phyloP scores from a whole-genome alignment of 1,140 invertebrate species.

The Sitophilus oryzae region DNA sequence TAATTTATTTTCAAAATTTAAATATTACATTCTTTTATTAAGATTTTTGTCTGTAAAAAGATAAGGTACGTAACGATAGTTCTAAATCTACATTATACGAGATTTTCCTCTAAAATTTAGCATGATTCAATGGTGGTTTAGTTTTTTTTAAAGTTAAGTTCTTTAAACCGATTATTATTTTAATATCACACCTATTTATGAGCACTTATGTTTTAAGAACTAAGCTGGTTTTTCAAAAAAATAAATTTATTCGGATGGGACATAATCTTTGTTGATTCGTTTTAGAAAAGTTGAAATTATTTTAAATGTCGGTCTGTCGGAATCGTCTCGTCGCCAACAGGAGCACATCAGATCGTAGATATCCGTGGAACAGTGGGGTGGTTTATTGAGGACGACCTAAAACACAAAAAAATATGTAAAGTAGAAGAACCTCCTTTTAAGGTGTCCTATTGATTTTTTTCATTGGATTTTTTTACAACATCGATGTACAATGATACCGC shows the following conservation, averaged over 20 bases:
- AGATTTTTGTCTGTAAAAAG: too few relatives aligned
- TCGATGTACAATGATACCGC: too few relatives aligned
- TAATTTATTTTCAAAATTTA: too few relatives aligned
- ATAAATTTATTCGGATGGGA: constrained; percentile 43
- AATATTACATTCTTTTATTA: too few relatives aligned
- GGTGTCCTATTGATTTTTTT: too few relatives aligned
- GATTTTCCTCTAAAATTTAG: too few relatives aligned
- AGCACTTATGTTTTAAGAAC: not conserved
- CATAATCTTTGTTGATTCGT: constrained; percentile 49
- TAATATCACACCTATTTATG: not conserved
- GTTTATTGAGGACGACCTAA: constrained; percentile 59
- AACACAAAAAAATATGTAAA: constrained; percentile 16
- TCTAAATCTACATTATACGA: too few relatives aligned
- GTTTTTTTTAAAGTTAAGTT: too few relatives aligned
- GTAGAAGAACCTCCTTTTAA: too few relatives aligned
- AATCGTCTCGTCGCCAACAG: constrained; percentile 68
- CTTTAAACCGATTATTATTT: not conserved
- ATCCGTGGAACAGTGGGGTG: constrained; percentile 66
- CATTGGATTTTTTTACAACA: too few relatives aligned
- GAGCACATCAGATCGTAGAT: constrained; percentile 73
- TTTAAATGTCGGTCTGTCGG: constrained; percentile 64
- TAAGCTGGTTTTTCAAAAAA: not conserved
- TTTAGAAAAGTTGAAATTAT: constrained; percentile 72
- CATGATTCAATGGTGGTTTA: too few relatives aligned
- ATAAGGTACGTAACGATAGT: too few relatives aligned